phyloP scores from a whole-genome alignment of 2,113 vertebrate species.

The Gracilinanus agilis region DNA sequence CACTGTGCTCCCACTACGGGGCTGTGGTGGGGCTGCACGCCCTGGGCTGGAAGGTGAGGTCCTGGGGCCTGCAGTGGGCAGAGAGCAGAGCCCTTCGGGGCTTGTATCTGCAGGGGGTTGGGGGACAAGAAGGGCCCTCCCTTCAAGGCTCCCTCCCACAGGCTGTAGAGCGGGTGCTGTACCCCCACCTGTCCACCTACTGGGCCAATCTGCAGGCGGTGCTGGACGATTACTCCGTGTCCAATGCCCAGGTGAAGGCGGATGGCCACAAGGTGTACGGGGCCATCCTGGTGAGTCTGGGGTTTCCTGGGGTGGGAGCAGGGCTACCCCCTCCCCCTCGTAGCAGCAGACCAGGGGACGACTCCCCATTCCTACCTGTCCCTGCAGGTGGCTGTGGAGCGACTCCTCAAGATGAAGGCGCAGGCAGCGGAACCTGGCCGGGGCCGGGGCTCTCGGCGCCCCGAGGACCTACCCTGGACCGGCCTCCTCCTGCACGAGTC shows the following conservation, averaged over 20 bases:
- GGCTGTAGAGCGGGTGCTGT: conserved; percentile 94
- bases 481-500: conserved; percentile 86
- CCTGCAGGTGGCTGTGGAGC: conserved; percentile 93
- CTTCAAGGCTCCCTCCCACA: conserved; percentile 57
- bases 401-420: conserved; percentile 93
- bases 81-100: too few relatives aligned
- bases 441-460: conserved; percentile 59
- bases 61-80: background rate
- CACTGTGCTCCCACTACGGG: conserved; percentile 95
- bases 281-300: conserved; percentile 90
- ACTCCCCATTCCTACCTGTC: too few relatives aligned
- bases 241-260: conserved; percentile 95
- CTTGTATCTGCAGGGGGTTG: too few relatives aligned
- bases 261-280: conserved; percentile 96
- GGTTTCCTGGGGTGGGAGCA: too few relatives aligned
- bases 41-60: conserved; percentile 93
- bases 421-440: conserved; percentile 78
- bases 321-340: too few relatives aligned
- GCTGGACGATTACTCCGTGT: conserved; percentile 93
- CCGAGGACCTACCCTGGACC: conserved; percentile 85
- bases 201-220: conserved; percentile 95
- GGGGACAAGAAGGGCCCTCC: background rate
- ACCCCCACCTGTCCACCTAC: conserved; percentile 93
- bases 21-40: conserved; percentile 95
- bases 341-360: too few relatives aligned